Base-by-base conservation (phyloP, 2,113 vertebrate species). In the Trogon melanurus region DNA sequence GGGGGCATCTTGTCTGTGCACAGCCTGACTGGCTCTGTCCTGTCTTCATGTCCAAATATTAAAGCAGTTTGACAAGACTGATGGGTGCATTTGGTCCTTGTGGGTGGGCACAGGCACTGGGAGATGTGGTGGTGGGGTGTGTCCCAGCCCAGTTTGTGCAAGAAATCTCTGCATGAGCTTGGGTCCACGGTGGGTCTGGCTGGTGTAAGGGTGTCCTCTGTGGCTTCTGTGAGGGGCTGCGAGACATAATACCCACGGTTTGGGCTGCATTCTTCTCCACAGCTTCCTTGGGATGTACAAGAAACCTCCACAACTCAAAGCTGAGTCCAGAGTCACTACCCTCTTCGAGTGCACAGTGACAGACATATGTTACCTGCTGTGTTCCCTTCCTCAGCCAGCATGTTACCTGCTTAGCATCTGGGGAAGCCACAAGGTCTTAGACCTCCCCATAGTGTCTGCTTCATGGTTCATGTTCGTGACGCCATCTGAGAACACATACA, bases 31-130 rank as follows among this genome's bases (percentile, higher is more conserved):
- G 79, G 79, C 95, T 91, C 54, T 91, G 83, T 96, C 86, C 74
- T 91, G 79, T 97, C 79, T 94, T 90, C 79, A 70, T 93, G 94
- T 93, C 64, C 93, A 94, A 91, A 89, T 92, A 97, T 96, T 97
- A 97, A 96, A 97, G 96, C 93, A 94, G 56, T 94, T 96, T 96
- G 86, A 91, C 82, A 95, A 97, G 8, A 91, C 2, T 25, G 14
- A 36, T 54, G 75, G 5, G 10, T 86, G 22, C 0, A 19, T 27
- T 67, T 91, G 53, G 45, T 94, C 8, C 29, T 91, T 93, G 65
- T 5, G 20, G n/a, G 21, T 2, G 17, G 27, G 25, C 14, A 18
- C 11, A 44, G 36, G 11, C 11, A 14, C 5, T 13, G 18, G 32
- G 23, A 86, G 48, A 38, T 0, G 2, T 23, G 13, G 9, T 16